These are phyloP conservation scores for Brachypalpus laphriformis DNA, from an alignment of 2,888 invertebrate species.

Conservation along the genomic window DNA sequence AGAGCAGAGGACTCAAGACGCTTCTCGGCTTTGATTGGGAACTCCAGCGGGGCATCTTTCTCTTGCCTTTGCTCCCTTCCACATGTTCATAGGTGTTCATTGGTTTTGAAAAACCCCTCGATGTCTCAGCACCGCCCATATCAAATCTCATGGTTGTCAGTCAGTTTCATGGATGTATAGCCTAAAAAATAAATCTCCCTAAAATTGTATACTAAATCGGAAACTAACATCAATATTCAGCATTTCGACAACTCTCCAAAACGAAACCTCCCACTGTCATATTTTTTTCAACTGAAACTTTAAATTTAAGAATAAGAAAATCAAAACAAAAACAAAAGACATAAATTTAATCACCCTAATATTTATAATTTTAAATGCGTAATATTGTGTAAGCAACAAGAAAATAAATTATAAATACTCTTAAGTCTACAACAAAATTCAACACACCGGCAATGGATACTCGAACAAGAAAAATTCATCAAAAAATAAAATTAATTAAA, in stretches of 20 bases:
- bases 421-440: conserved; percentile 71
- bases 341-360: conserved; percentile 74
- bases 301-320: conserved; percentile 65
- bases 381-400: conserved; percentile 69
- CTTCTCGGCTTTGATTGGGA: too few species aligned
- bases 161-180: too few species aligned
- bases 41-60: too few species aligned
- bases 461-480: conserved; percentile 7
- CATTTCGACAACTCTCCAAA: neutral
- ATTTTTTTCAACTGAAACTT: conserved; percentile 67
- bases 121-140: too few species aligned
- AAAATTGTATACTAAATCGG: too few species aligned
- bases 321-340: conserved; percentile 47
- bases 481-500: conserved; percentile 20
- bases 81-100: too few species aligned
- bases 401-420: conserved; percentile 49
- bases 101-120: too few species aligned
- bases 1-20: too few species aligned
- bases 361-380: conserved; percentile 68
- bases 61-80: too few species aligned
- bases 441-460: conserved; percentile 66
- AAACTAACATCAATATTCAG: neutral
- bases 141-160: too few species aligned
- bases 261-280: conserved; percentile 25
- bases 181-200: too few species aligned